Base-by-base conservation (phyloP, 2,797 vertebrate species). In the Falco peregrinus region DNA sequence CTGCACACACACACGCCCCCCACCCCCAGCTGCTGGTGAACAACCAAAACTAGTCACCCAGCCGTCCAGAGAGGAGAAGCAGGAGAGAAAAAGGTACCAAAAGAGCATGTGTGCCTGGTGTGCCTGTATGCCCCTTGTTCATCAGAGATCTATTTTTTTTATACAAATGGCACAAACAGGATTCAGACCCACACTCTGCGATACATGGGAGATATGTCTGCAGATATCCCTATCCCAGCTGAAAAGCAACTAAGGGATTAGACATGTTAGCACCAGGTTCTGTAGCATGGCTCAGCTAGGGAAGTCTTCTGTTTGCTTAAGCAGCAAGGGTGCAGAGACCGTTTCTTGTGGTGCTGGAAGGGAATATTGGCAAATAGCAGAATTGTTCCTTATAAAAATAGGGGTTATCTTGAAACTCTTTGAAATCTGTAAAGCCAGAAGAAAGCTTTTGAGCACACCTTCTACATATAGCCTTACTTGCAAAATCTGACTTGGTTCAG, bases 91-190 rank as follows among this genome's bases (percentile, higher is more conserved):
- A n/a, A 43, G 6, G 16, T 53, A 84, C 11, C 8, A 2, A 28
- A 0, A n/a, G 4, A 82, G 8, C 6, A 8, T 5, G 3, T 12
- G 13, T 61, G 11, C 37, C 47, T 10, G 0, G 3, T 12, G 13
- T 61, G 11, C 37, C 47, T 10, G 0, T 41, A 35, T 17, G 20
- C 1, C 5, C 15, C 43, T 47, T 57, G 22, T 33, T 15, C 10
- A 12, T 28, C 45, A 51, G 31, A 63, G 15, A 8, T 84, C 17
- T 3, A 1, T 50, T 79, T 84, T 17, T 41, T 86, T 64, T 47
- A 10, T 47, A 11, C 6, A 19, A 53, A 53, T 25, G 31, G 22
- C 51, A 84, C 39, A 73, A 84, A 63, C 8, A 54, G 39, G 45
- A 50, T 69, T 80, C 45, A 48, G n/a, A 21, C 17, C 24, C 0